Base-by-base conservation (phyloP, 2,113 vertebrate species). In the Cisticola juncidis region DNA sequence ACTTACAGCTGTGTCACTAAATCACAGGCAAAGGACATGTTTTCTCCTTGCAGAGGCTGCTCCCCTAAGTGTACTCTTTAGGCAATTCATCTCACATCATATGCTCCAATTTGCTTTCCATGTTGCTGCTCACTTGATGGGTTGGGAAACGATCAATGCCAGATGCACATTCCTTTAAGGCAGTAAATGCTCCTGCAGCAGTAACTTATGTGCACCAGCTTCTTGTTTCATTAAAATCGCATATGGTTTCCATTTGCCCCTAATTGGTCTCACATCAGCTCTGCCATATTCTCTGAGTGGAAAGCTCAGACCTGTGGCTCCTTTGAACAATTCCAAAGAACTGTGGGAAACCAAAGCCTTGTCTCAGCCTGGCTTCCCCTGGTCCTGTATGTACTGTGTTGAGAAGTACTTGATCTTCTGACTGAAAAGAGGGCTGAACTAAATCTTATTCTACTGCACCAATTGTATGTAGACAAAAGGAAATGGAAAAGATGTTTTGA, bases 221-320 rank as follows among this genome's bases (percentile, higher is more conserved):
- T 87, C 93, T 96, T 68, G 45, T 94, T 94, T 95, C 64, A 68
- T 96, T 94, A 97, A 97, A 97, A 93, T 44, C 13, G 2, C 92
- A 96, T 93, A 73, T 95, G 97, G 94, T 96, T 97, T 97, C 88
- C 86, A 90, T 96, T 96, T 97, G 91, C 83, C 90, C 88, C 89
- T 96, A 96, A 97, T 48, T 96, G 95, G 94, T 85, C 86, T 95
- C 84, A 58, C 88, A 90, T 96, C 77, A 88, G 60, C 68, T 94
- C 86, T 95, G 95, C 94, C 48, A 29, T 82, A 48, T 80, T 96
- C 66, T 93, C 60, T 5, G 56, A 91, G 86, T 82, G 92, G 81
- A 96, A 92, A 20, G 29, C 81, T 91, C 86, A 81, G 83, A 73
- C 69, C 66, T 76, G 56, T 93, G 86, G 70, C 88, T 96, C 61